These are phyloP conservation scores for Artemia sinica DNA, from an alignment of 2,888 invertebrate species.

Conservation along the genomic window DNA sequence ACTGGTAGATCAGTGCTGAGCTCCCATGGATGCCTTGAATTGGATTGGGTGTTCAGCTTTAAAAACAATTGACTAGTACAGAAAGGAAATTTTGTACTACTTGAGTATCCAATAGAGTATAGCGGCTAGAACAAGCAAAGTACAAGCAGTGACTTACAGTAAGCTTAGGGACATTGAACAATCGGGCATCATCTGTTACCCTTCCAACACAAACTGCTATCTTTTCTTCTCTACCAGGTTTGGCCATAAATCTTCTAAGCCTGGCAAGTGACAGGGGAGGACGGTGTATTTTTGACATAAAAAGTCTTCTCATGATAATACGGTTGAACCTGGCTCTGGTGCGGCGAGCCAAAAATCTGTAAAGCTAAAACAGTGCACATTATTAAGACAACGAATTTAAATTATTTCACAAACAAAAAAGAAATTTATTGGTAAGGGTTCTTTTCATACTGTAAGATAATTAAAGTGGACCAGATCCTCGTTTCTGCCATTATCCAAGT, in stretches of 20 bases:
- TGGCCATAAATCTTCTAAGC: slow-evolving; percentile 67
- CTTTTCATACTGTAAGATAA: no score
- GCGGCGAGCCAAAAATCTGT: slow-evolving; percentile 88
- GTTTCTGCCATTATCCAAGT: no score
- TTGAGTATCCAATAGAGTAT: neutral
- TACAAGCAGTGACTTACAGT: slow-evolving; percentile 38
- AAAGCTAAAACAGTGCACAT: slow-evolving; percentile 47
- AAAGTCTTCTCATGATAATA: slow-evolving; percentile 78
- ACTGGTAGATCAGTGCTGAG: no score
- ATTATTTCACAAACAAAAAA: no score
- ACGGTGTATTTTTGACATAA: slow-evolving; percentile 90
- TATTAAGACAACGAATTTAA: neutral
- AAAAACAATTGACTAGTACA: slow-evolving; percentile 14
- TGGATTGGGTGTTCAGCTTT: neutral
- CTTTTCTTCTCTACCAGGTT: slow-evolving; percentile 64
- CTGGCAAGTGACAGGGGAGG: slow-evolving; percentile 85
- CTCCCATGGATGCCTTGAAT: neutral
- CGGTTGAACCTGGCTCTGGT: slow-evolving; percentile 91
- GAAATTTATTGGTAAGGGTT: no score
- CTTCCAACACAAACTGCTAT: slow-evolving; percentile 87
- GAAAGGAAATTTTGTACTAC: neutral
- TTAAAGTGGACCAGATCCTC: no score
- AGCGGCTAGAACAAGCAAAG: neutral
- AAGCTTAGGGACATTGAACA: slow-evolving; percentile 77
- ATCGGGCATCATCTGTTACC: slow-evolving; percentile 82